Evolutionary conservation across 1,140 invertebrate genomes (phyloP).

Genomic region (Fopius arisanus): DNA sequence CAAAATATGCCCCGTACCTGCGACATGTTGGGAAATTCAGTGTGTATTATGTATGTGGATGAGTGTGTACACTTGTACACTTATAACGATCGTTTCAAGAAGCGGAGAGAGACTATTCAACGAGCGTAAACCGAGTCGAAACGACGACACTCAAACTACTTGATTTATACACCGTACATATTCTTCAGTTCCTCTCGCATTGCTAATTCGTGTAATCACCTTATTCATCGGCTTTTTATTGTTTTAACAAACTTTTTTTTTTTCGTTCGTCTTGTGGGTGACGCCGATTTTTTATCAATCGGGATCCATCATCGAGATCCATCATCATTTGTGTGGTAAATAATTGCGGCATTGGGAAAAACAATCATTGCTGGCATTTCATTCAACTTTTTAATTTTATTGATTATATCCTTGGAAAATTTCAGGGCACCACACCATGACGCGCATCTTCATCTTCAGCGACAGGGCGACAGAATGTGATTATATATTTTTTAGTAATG

Average conservation of each 20-base stretch:
- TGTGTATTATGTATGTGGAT: not conserved
- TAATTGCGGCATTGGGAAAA: constrained; percentile 21
- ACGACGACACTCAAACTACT: constrained; percentile 29
- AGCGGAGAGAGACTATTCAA: constrained; percentile 13
- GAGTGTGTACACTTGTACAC: constrained; percentile 11
- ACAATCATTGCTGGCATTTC: not conserved
- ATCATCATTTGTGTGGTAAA: constrained; percentile 3
- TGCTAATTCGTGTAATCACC: constrained; percentile 33
- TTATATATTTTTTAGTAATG: too few relatives aligned
- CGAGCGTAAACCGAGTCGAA: constrained; percentile 25
- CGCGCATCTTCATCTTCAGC: too few relatives aligned
- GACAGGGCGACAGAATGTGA: too few relatives aligned
- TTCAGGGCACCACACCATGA: too few relatives aligned
- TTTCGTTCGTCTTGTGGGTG: not conserved
- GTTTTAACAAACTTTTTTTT: not conserved
- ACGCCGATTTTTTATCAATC: not conserved
- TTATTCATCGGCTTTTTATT: constrained; percentile 7
- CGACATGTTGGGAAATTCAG: constrained; percentile 3
- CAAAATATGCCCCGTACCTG: constrained; percentile 19
- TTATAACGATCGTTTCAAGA: constrained; percentile 2
- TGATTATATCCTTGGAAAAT: too few relatives aligned
- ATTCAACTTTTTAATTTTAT: too few relatives aligned
- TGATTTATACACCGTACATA: constrained; percentile 32
- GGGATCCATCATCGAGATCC: not conserved
- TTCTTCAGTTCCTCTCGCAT: constrained; percentile 20